These are phyloP conservation scores for Lampropteryx suffumata DNA, from an alignment of 2,888 invertebrate genomes.

Conservation along the genomic window DNA sequence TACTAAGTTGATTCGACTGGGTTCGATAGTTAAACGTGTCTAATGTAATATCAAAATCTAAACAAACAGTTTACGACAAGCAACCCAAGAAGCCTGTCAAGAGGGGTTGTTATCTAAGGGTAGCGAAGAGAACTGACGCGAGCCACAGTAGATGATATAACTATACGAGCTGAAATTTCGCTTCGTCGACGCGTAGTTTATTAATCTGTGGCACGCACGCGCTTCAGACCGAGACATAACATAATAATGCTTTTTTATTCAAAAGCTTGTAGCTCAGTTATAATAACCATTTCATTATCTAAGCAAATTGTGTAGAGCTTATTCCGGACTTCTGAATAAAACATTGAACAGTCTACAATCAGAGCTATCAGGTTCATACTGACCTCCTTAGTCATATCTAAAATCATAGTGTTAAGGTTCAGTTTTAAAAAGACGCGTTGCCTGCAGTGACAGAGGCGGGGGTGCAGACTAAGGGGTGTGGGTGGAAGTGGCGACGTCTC, in stretches of 20 bases:
- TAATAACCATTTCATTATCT: no score
- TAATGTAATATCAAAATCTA: conserved; percentile 4
- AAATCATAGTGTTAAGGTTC: background rate
- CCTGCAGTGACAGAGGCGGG: conserved; percentile 7
- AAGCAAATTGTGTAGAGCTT: no score
- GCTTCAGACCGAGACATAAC: background rate
- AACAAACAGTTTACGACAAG: conserved; percentile 4
- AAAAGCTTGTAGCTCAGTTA: no score
- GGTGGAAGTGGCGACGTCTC: conserved; percentile 64
- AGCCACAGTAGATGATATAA: conserved; percentile 4
- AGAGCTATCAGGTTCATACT: no score
- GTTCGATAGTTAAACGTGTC: background rate
- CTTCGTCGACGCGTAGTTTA: background rate
- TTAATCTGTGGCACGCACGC: conserved; percentile 10
- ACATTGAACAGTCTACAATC: no score
- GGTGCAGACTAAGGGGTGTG: conserved; percentile 27
- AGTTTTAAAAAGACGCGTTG: background rate
- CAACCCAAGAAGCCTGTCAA: conserved; percentile 22
- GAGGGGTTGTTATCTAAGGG: conserved; percentile 35
- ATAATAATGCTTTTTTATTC: no score
- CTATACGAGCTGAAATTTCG: background rate
- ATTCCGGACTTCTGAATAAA: no score
- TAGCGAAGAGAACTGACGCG: conserved; percentile 41
- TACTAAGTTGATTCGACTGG: no score
- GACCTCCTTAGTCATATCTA: no score